Base-by-base conservation (phyloP, 2,797 vertebrate species). In the Lacerta bilineata region DNA sequence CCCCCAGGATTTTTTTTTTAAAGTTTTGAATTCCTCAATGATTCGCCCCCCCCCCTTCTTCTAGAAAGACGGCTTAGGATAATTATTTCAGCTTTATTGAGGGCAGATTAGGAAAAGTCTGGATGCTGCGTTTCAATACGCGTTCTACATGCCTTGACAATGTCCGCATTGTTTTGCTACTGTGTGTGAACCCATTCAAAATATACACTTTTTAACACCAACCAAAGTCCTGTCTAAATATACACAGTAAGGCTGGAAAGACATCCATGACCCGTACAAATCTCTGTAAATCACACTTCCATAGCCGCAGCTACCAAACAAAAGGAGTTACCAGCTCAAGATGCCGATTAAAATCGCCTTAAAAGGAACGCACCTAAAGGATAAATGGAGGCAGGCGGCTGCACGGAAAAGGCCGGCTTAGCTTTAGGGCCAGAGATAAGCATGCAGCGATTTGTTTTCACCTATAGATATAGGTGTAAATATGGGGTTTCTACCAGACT, bases 81-180 rank as follows among this genome's bases (percentile, higher is more conserved):
- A 98, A 98, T 98, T 98, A 98, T 98, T 98, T 98, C 98, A 98
- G 98, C 98, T 98, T 99, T 98, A 98, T 98, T 97, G 98, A 98
- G 97, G 97, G 97, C 97, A 98, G 98, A 98, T 99, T 98, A 98
- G 97, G 97, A 96, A 96, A 97, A 98, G 97, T 98, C 97, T 98
- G 97, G 97, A 98, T 98, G 96, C 97, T 96, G 96, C 94, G 95
- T 97, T 96, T 97, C 96, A 96, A 97, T 98, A 97, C 97, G 96
- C 97, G 96, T 97, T 97, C 97, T 98, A 98, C 97, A 97, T 97
- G 97, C 96, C 97, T 96, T 97, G 96, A 98, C 98, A 98, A 98
- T 98, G 98, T 97, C 96, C 96, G 96, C 96, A 97, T 98, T 99
- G 98, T 98, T 64, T 98, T 97, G 97, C 97, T 96, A 97, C 96